Conservation (phyloP, 1,140 invertebrate species). For the Drosophila athabasca region DNA sequence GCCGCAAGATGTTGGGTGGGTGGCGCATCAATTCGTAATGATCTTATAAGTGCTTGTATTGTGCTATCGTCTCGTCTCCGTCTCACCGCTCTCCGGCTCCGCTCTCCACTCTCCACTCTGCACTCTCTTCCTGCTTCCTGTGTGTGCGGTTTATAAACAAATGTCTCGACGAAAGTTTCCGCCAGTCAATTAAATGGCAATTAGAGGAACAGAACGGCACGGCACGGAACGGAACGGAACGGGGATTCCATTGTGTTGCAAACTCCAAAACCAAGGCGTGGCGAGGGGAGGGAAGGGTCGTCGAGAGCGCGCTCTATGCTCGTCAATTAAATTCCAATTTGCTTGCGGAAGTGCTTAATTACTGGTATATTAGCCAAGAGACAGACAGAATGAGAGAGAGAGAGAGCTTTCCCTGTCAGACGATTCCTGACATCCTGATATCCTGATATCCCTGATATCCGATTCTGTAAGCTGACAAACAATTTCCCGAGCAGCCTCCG, state of each 20-base stretch:
- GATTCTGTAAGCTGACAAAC: slow-evolving; percentile 41
- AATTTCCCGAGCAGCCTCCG: slow-evolving; percentile 46
- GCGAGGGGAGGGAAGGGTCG: not conserved
- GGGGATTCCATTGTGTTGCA: slow-evolving; percentile 32
- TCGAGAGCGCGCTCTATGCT: slow-evolving; percentile 30
- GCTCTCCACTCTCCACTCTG: too few species aligned
- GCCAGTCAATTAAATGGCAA: slow-evolving; percentile 71
- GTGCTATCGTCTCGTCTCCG: slow-evolving; percentile 24
- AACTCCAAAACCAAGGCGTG: slow-evolving; percentile 6
- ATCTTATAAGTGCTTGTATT: slow-evolving; percentile 78
- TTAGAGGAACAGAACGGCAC: slow-evolving; percentile 28
- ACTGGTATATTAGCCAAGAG: slow-evolving; percentile 47
- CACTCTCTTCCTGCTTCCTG: slow-evolving; percentile 1
- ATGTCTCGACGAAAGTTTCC: slow-evolving; percentile 57
- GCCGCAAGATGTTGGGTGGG: too few species aligned
- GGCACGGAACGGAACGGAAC: not conserved
- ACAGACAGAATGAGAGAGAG: not conserved
- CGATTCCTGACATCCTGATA: too few species aligned
- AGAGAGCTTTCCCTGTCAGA: too few species aligned
- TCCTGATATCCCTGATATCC: slow-evolving; percentile 30
- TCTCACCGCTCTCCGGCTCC: not conserved
- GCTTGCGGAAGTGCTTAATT: slow-evolving; percentile 51
- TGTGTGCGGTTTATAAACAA: slow-evolving; percentile 65
- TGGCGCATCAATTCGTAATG: slow-evolving; percentile 77
- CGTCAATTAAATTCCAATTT: slow-evolving; percentile 62